These are phyloP conservation scores for Drosophila kepulauana DNA, from an alignment of 1,140 invertebrate genomes.

Conservation along the genomic window DNA sequence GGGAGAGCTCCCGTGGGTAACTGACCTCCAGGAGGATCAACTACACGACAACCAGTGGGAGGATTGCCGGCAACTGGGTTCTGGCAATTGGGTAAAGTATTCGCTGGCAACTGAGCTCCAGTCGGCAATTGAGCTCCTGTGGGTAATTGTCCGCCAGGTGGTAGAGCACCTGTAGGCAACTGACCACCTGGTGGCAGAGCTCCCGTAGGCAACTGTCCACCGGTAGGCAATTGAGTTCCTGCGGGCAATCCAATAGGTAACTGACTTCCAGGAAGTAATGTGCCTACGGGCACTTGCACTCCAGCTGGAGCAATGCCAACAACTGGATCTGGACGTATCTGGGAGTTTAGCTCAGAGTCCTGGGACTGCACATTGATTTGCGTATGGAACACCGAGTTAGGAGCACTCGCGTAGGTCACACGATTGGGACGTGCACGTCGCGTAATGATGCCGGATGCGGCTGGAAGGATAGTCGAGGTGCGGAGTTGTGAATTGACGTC, in stretches of 20 bases:
- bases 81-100: slow-evolving; percentile 14
- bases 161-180: neutral
- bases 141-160: neutral
- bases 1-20: slow-evolving; percentile 6
- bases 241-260: neutral
- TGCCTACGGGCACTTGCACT: slow-evolving; percentile 48
- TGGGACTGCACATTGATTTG: slow-evolving; percentile 77
- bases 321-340: slow-evolving; percentile 39
- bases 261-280: slow-evolving; percentile 22
- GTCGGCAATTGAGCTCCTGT: slow-evolving; percentile 5
- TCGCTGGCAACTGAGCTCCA: slow-evolving; percentile 13
- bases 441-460: slow-evolving; percentile 55
- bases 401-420: slow-evolving; percentile 67
- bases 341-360: slow-evolving; percentile 68
- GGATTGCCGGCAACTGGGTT: slow-evolving; percentile 31
- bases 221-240: neutral
- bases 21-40: neutral
- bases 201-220: slow-evolving; percentile 5
- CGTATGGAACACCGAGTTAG: slow-evolving; percentile 76
- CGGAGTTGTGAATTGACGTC: slow-evolving; percentile 46
- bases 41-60: slow-evolving; percentile 9
- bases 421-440: slow-evolving; percentile 57
- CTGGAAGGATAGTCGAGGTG: slow-evolving; percentile 49
- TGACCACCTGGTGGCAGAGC: neutral
- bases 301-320: slow-evolving; percentile 19